phyloP scores from a whole-genome alignment of 1,140 invertebrate species.

The Drosophila grimshawi region DNA sequence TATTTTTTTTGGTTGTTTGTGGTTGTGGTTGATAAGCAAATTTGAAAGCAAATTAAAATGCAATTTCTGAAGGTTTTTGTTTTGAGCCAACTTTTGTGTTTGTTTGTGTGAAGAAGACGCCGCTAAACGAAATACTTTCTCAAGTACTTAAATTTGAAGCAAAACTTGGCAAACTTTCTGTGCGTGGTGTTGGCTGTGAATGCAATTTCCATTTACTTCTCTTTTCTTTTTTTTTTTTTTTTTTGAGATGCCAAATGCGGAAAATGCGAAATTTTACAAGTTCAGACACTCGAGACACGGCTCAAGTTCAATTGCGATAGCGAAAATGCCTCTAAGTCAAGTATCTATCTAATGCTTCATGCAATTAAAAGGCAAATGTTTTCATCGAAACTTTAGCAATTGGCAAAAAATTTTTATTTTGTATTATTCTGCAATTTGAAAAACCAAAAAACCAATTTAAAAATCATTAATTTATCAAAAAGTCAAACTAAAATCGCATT shows the following conservation, averaged over 20 bases:
- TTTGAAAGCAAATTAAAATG: slow-evolving; percentile 79
- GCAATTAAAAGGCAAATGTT: neutral
- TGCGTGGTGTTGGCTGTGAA: slow-evolving; percentile 41
- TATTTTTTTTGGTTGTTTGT: neutral
- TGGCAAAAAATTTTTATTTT: too few species aligned
- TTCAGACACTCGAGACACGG: slow-evolving; percentile 7
- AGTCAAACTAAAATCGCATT: too few species aligned
- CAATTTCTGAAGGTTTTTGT: slow-evolving; percentile 62
- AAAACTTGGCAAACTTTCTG: slow-evolving; percentile 61
- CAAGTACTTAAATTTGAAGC: slow-evolving; percentile 72
- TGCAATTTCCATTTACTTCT: slow-evolving; percentile 66
- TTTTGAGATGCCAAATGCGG: slow-evolving; percentile 47
- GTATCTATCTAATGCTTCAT: too few species aligned
- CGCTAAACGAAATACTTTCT: slow-evolving; percentile 71
- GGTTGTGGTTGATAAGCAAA: slow-evolving; percentile 49
- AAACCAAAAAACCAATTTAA: too few species aligned
- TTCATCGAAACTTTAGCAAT: too few species aligned
- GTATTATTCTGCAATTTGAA: too few species aligned
- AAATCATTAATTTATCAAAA: too few species aligned
- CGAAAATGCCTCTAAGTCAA: too few species aligned
- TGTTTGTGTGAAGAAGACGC: neutral
- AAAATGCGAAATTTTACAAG: slow-evolving; percentile 31
- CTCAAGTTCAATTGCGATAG: neutral
- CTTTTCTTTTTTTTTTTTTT: too few species aligned
- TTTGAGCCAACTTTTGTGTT: slow-evolving; percentile 52